Percentiles rank a stretch among this genome's conserved stretches.
phyloP scores from a whole-genome alignment of 2,797 vertebrate species.

The Eremophila alpestris region DNA sequence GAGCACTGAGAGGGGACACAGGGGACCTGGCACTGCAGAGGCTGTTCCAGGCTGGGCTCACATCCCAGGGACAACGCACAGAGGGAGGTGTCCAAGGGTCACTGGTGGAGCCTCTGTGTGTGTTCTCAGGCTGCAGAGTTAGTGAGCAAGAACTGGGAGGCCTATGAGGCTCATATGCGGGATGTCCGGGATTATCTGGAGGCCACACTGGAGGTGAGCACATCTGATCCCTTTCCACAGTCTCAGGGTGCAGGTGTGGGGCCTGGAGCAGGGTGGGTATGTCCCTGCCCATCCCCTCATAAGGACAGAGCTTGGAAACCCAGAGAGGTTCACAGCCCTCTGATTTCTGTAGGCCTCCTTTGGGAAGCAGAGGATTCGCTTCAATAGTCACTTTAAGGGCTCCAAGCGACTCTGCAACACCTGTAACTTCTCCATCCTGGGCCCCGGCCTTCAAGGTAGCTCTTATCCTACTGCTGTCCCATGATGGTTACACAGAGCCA shows the following conservation, averaged over 20 bases:
- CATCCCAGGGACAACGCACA: accelerated
- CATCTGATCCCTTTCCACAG: accelerated
- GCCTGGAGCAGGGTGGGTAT: background rate
- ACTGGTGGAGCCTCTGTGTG: background rate
- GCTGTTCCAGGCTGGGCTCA: background rate
- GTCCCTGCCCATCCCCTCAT: background rate
- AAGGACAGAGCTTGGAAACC: background rate
- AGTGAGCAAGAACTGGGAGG: constrained; percentile 81
- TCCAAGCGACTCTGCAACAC: constrained; percentile 89
- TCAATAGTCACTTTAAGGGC: constrained; percentile 86
- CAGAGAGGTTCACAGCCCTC: background rate
- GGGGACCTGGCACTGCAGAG: background rate
- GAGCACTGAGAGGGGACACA: background rate
- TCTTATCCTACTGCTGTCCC: accelerated
- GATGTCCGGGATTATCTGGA: constrained; percentile 87
- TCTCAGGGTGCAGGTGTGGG: background rate
- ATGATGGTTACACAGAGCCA: background rate
- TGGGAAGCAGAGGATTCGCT: constrained; percentile 79
- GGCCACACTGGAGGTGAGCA: constrained; percentile 82
- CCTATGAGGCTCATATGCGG: constrained; percentile 85
- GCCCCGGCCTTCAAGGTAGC: constrained; percentile 85
- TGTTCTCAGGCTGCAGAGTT: constrained; percentile 88
- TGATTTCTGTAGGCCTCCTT: constrained; percentile 81
- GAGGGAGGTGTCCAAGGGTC: background rate
- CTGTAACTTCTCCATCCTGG: constrained; percentile 90